Conservation (phyloP, 2,113 vertebrate species). For the Clarias gariepinus region DNA sequence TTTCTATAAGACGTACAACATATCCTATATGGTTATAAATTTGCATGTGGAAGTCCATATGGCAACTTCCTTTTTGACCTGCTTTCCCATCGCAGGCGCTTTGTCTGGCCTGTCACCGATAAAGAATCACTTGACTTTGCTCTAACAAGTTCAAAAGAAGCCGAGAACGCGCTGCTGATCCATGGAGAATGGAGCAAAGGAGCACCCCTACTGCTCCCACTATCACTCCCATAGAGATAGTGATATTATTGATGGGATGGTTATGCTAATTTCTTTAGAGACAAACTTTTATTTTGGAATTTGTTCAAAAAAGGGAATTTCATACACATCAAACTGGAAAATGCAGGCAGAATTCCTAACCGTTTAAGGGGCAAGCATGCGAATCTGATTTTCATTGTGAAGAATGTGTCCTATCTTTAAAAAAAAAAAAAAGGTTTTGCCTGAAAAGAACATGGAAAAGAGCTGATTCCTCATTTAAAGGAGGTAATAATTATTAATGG, state of each 20-base stretch:
- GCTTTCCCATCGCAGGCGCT: constrained; percentile 89
- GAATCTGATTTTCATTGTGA: constrained; percentile 76
- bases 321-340: constrained; percentile 84
- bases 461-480: constrained; percentile 43
- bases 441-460: constrained; percentile 63
- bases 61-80: constrained; percentile 94
- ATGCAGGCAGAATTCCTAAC: constrained; percentile 81
- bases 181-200: constrained; percentile 95
- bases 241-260: constrained; percentile 92
- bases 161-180: constrained; percentile 93
- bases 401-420: constrained; percentile 70
- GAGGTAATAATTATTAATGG: constrained; percentile 64
- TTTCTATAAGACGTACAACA: constrained; percentile 60
- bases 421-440: constrained; percentile 62
- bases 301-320: constrained; percentile 84
- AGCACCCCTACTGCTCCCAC: constrained; percentile 89
- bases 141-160: constrained; percentile 98
- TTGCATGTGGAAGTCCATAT: constrained; percentile 93
- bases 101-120: constrained; percentile 96
- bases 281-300: constrained; percentile 83
- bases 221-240: constrained; percentile 94
- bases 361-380: constrained; percentile 78
- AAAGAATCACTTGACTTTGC: constrained; percentile 99
- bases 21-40: constrained; percentile 82
- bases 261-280: constrained; percentile 90